Evolutionary conservation across 2,797 vertebrate genomes (phyloP).

Genomic region (Betta splendens): DNA sequence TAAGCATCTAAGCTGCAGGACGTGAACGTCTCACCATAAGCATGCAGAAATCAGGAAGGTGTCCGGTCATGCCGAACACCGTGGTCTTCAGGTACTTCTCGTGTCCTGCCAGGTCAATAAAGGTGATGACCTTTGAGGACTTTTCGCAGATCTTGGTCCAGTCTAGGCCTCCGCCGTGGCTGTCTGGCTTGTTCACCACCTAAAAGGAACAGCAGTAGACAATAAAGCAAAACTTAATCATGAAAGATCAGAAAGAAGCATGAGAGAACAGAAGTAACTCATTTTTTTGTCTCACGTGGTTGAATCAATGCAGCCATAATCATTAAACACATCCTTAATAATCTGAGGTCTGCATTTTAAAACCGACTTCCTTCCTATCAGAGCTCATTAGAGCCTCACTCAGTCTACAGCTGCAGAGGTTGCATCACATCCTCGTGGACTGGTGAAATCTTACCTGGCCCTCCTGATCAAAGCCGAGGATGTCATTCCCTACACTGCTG

Average conservation of each 20-base stretch:
- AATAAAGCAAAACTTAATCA: not conserved
- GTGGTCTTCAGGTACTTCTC: slow-evolving; percentile 99
- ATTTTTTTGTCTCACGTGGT: too few species aligned
- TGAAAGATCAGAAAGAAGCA: not conserved
- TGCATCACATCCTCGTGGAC: not conserved
- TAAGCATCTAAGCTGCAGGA: not conserved
- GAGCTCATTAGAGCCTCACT: too few species aligned
- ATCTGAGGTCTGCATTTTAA: too few species aligned
- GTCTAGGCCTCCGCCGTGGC: slow-evolving; percentile 93
- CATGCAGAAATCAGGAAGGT: slow-evolving; percentile 98
- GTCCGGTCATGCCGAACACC: slow-evolving; percentile 97
- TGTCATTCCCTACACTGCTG: slow-evolving; percentile 98
- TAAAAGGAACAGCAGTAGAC: slow-evolving; percentile 6
- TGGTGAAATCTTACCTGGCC: slow-evolving; percentile 79
- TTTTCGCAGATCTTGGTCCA: slow-evolving; percentile 99
- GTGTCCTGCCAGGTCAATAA: slow-evolving; percentile 95
- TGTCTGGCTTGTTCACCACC: slow-evolving; percentile 97
- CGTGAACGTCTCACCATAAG: slow-evolving; percentile 95
- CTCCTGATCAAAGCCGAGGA: slow-evolving; percentile 96
- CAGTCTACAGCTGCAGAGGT: not conserved
- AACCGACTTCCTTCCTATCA: too few species aligned
- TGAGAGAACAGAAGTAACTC: too few species aligned
- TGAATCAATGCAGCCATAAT: too few species aligned
- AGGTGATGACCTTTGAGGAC: slow-evolving; percentile 97
- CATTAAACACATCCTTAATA: too few species aligned